Base-by-base conservation (phyloP, 2,888 invertebrate genomes). In the Masnerella sp. region DNA sequence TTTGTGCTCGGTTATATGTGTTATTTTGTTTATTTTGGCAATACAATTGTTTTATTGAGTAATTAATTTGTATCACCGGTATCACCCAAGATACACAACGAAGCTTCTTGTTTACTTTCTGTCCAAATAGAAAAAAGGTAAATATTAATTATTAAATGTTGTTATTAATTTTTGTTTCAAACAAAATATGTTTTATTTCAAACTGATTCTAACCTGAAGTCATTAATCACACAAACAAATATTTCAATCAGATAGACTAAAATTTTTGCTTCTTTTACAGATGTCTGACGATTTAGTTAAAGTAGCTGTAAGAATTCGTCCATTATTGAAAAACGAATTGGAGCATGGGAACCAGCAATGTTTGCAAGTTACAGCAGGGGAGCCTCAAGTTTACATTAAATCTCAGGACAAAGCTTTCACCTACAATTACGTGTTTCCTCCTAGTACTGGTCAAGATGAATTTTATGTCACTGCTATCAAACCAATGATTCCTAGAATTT, bases 281-380 rank as follows among this genome's bases (percentile, higher is more conserved):
- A 86, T 86, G 86, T 70, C 71, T 15, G 85, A 86, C 20, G 87
- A 87, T 61, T 80, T 84, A 5, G 93, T 95, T 0, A 91, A 93
- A 84, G 97, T 97, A 34, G 96, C 96, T 0, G 88, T 97, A 0
- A 88, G 97, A 36, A 92, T 96, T 17, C 90, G 97, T 54, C 97
- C 97, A 0, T 87, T 97, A 58, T 93, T 95, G 42, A 88, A 89
- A 30, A 91, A 89, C 18, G 96, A 97, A 88, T 85, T 90, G 0
- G 90, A 91, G 0, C 91, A 93, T 79, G 96, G 96, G 0, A 96
- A 95, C 80, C 91, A 92, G 67, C 89, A 90, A 67, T 93, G 95
- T 73, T 89, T 97, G 5, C 91, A 92, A 15, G 91, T 92, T 1
- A 89, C 92, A 1, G 83, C 90, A 0, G 90, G 90, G 0, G 89